These are phyloP conservation scores for Melanophora roralis DNA, from an alignment of 2,888 invertebrate species.

Conservation along the genomic window DNA sequence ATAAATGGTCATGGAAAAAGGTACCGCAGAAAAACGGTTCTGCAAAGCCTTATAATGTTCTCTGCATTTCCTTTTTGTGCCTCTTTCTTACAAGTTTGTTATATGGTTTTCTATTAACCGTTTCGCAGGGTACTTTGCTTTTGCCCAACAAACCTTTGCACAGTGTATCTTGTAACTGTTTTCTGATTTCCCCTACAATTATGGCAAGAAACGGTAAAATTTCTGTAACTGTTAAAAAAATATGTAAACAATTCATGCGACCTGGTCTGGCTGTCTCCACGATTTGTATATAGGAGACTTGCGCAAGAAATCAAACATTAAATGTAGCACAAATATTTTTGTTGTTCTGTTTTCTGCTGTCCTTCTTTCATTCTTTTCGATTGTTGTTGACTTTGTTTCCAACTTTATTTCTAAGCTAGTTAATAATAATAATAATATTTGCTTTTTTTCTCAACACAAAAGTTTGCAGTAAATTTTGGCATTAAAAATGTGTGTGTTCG, in stretches of 20 bases:
- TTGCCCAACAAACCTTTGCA: conserved; percentile 7
- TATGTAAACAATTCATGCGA: neutral
- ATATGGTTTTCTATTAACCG: conserved; percentile 32
- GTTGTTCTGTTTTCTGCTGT: neutral
- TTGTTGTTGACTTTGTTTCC: conserved; percentile 17
- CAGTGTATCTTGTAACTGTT: neutral
- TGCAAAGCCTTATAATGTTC: conserved; percentile 15
- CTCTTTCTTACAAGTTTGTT: neutral
- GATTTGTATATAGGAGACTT: conserved; percentile 33
- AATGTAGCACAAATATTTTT: conserved; percentile 48
- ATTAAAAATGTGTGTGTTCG: neutral
- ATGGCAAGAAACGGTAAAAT: conserved; percentile 24
- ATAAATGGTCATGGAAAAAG: conserved; percentile 51
- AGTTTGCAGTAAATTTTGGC: conserved; percentile 36
- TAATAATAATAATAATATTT: conserved; percentile 58
- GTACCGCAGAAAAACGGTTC: conserved; percentile 62
- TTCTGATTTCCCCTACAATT: conserved; percentile 20
- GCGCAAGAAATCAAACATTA: conserved; percentile 43
- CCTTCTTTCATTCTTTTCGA: neutral
- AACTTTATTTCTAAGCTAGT: conserved; percentile 53
- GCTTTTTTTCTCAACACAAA: conserved; percentile 22
- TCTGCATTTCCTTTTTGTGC: neutral
- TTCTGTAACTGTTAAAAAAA: neutral
- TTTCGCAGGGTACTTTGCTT: conserved; percentile 46
- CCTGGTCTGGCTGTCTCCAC: neutral